These are phyloP conservation scores for Chrysotoxum bicinctum DNA, from an alignment of 2,888 invertebrate genomes.

Conservation along the genomic window DNA sequence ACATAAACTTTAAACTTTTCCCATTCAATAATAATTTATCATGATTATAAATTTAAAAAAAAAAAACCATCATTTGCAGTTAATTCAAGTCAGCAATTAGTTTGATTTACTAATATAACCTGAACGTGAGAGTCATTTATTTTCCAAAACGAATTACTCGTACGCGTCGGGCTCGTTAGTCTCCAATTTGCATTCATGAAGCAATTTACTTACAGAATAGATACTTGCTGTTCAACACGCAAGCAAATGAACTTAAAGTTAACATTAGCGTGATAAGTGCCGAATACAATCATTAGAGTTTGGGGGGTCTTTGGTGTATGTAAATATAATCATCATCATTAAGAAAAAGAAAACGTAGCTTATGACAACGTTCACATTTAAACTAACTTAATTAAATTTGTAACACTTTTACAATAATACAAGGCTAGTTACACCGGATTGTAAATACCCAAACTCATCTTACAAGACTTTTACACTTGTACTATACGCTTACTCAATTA, in stretches of 20 bases:
- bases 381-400: neutral
- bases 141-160: conserved; percentile 8
- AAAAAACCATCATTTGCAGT: conserved; percentile 27
- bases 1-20: neutral
- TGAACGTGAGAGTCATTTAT: conserved; percentile 32
- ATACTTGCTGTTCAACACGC: conserved; percentile 11
- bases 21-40: neutral
- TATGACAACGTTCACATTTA: neutral
- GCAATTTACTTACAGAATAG: conserved; percentile 18
- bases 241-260: conserved; percentile 21
- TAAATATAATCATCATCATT: neutral
- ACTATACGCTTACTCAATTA: too few relatives aligned
- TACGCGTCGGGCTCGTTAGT: neutral
- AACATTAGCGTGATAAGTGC: conserved; percentile 23
- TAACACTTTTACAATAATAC: too few relatives aligned
- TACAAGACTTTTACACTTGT: too few relatives aligned
- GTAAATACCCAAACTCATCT: too few relatives aligned
- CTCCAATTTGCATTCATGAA: conserved; percentile 33
- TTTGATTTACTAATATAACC: conserved; percentile 49
- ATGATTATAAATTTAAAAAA: neutral
- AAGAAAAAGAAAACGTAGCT: neutral
- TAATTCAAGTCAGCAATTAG: conserved; percentile 56
- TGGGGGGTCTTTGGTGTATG: neutral
- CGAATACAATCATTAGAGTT: conserved; percentile 16
- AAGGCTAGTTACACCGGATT: too few relatives aligned